A percentile compares a stretch with the other conserved stretches of the same genome.
phyloP scores from a whole-genome alignment of 2,113 vertebrate species.

The Ondatra zibethicus region DNA sequence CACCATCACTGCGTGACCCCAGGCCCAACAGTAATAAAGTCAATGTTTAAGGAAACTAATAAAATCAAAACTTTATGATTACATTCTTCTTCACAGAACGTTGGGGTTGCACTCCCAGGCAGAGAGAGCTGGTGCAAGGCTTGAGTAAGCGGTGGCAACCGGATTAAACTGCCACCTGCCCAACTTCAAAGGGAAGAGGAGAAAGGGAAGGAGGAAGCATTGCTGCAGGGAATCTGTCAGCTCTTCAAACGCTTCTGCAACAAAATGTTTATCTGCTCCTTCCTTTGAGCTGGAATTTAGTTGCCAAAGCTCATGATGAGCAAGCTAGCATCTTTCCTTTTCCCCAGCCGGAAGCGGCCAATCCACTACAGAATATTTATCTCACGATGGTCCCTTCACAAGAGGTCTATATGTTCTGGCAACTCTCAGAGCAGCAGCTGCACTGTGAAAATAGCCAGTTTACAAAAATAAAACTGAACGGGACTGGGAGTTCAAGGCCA shows the following conservation, averaged over 20 bases:
- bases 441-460: not conserved
- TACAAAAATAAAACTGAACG: not conserved
- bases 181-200: not conserved
- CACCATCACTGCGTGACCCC: too few relatives aligned
- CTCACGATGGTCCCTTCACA: not conserved
- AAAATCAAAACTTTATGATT: not conserved
- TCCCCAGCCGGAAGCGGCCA: not conserved
- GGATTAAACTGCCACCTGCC: not conserved
- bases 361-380: not conserved
- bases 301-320: constrained; percentile 51
- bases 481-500: not conserved
- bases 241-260: constrained; percentile 40
- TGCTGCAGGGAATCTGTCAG: not conserved
- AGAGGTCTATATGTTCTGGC: not conserved
- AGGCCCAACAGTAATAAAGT: not conserved
- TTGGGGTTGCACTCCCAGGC: not conserved
- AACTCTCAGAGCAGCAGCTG: not conserved
- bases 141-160: too few relatives aligned
- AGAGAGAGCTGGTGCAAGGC: not conserved
- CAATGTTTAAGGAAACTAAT: not conserved
- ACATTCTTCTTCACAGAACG: not conserved
- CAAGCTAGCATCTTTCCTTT: constrained; percentile 54
- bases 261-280: constrained; percentile 48
- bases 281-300: constrained; percentile 59
- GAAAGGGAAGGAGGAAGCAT: not conserved